Evolutionary conservation across 2,888 invertebrate genomes (phyloP).

Genomic region (Empis livida): DNA sequence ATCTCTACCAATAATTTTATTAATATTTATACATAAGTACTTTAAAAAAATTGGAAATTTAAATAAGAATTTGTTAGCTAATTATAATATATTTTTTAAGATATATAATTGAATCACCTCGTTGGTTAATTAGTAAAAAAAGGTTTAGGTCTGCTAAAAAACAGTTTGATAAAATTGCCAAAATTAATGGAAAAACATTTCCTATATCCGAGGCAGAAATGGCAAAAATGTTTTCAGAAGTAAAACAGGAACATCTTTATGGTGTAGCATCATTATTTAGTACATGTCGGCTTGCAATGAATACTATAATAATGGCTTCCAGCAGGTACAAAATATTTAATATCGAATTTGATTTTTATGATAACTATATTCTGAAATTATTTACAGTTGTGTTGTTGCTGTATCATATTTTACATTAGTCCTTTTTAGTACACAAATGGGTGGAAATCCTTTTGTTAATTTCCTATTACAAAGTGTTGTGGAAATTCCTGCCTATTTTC

Average conservation of each 20-base stretch:
- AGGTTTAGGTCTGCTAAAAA: conserved; percentile 38
- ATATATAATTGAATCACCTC: conserved; percentile 49
- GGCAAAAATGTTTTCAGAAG: conserved; percentile 31
- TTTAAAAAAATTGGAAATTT: conserved; percentile 11
- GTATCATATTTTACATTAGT: conserved; percentile 41
- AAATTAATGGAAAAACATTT: conserved; percentile 38
- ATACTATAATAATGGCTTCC: conserved; percentile 40
- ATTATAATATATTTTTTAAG: conserved; percentile 30
- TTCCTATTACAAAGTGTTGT: conserved; percentile 48
- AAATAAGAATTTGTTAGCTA: neutral
- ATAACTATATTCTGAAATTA: neutral
- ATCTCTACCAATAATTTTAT: conserved; percentile 35
- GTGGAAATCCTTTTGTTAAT: conserved; percentile 52
- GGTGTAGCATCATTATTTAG: conserved; percentile 45
- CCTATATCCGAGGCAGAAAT: conserved; percentile 34
- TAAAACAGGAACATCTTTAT: conserved; percentile 28
- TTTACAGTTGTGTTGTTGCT: conserved; percentile 38
- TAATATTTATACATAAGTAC: conserved; percentile 37
- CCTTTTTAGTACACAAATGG: conserved; percentile 41
- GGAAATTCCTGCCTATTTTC: conserved; percentile 48
- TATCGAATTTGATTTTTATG: neutral
- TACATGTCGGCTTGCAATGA: conserved; percentile 41
- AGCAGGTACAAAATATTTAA: conserved; percentile 39
- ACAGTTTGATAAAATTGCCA: conserved; percentile 42
- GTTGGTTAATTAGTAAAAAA: conserved; percentile 46